Conservation (phyloP, 1,140 invertebrate genomes). For the Geopemphigus sp. region DNA sequence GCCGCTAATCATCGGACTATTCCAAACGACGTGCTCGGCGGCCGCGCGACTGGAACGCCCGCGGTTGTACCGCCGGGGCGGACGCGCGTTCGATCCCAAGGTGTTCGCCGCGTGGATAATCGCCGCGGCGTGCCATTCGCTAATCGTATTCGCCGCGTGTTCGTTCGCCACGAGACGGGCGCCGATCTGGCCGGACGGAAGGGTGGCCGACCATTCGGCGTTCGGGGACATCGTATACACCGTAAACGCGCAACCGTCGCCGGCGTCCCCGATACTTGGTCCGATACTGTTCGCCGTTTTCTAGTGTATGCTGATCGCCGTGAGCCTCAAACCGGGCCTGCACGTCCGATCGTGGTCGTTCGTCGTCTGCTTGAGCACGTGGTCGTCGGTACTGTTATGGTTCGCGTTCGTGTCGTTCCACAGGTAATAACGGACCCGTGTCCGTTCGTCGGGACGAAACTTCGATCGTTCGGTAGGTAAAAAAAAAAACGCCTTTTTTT, state of each 20-base stretch:
- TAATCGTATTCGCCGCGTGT: conserved; percentile 16
- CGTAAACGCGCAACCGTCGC: too few species aligned
- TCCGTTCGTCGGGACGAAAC: too few species aligned
- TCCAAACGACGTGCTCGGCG: conserved; percentile 68
- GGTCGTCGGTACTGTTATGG: conserved; percentile 94
- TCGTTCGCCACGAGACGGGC: background rate
- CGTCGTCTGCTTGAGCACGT: conserved; percentile 91
- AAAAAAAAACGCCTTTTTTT: conserved; percentile 50
- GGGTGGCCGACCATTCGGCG: conserved; percentile 1
- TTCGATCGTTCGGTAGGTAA: too few species aligned
- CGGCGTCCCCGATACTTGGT: too few species aligned
- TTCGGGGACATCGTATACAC: conserved; percentile 37
- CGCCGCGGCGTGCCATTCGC: background rate
- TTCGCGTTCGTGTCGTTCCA: conserved; percentile 89
- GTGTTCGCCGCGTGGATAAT: conserved; percentile 12
- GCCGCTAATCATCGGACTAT: conserved; percentile 55
- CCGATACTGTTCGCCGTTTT: background rate
- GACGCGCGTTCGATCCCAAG: conserved; percentile 26
- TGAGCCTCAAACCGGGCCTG: conserved; percentile 35
- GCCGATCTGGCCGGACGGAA: conserved; percentile 5
- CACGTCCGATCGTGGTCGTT: conserved; percentile 57
- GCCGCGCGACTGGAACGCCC: conserved; percentile 65
- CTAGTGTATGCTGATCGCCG: conserved; percentile 20
- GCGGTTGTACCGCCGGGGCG: conserved; percentile 61
- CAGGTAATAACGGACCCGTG: too few species aligned